Conservation (phyloP, 2,113 vertebrate genomes). For the Paedocypris sp. region DNA sequence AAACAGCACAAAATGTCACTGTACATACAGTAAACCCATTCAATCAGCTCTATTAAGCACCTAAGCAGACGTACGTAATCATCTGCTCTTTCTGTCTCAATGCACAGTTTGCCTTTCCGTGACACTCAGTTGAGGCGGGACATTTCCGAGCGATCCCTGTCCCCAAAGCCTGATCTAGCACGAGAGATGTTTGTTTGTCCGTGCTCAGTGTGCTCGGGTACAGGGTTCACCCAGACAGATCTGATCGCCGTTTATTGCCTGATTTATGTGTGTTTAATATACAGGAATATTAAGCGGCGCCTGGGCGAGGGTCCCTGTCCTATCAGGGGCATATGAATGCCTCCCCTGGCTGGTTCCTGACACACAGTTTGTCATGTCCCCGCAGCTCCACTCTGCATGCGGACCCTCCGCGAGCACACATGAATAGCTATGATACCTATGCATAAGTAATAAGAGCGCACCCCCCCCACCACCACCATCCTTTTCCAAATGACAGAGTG, state of each 20-base stretch:
- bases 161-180: constrained; percentile 19
- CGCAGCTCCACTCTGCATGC: constrained; percentile 49
- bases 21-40: no score
- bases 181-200: constrained; percentile 14
- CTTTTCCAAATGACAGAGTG: constrained; percentile 45
- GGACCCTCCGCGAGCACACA: constrained; percentile 56
- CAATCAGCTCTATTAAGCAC: no score
- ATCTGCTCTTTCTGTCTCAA: no score
- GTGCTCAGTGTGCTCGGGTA: not conserved
- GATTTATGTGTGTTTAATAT: constrained; percentile 73
- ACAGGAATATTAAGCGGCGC: constrained; percentile 64
- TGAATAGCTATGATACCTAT: constrained; percentile 73
- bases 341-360: constrained; percentile 55
- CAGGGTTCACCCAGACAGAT: not conserved
- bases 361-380: constrained; percentile 67
- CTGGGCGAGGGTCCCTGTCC: constrained; percentile 59
- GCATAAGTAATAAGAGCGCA: constrained; percentile 65
- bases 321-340: constrained; percentile 59
- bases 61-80: no score
- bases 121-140: no score
- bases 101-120: no score
- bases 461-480: constrained; percentile 37
- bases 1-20: no score
- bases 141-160: no score
- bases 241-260: constrained; percentile 48